Conservation (phyloP, 1,140 invertebrate species). For the Teleopsis dalmanni region DNA sequence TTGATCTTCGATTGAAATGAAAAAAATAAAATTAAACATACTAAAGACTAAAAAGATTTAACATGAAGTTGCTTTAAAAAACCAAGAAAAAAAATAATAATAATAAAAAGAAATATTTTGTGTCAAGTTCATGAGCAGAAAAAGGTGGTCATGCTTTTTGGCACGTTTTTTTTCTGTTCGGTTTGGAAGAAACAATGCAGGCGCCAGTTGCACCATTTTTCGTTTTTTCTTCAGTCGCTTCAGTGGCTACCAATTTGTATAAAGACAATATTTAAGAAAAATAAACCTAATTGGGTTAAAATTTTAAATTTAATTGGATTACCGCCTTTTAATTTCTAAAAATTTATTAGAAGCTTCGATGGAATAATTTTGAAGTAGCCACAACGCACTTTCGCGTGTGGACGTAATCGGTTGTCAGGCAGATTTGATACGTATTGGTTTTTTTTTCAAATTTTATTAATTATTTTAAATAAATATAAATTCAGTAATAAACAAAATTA, state of each 20-base stretch:
- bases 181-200: neutral
- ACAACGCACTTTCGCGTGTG: no score
- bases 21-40: neutral
- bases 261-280: no score
- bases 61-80: no score
- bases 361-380: no score
- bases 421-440: no score
- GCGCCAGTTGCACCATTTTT: neutral
- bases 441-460: no score
- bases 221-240: slow-evolving; percentile 2
- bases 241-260: neutral
- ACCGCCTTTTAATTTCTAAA: slow-evolving; percentile 36
- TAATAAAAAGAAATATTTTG: neutral
- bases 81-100: neutral
- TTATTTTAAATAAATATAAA: no score
- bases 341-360: no score
- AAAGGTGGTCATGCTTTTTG: no score
- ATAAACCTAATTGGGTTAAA: slow-evolving; percentile 34
- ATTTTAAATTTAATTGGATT: slow-evolving; percentile 39
- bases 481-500: no score
- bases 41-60: no score
- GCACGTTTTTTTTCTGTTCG: neutral
- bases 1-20: slow-evolving; percentile 36
- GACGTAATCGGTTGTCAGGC: no score
- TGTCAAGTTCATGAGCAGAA: neutral